A percentile compares a stretch with the other conserved stretches of the same genome.
Conservation (phyloP, 2,113 vertebrate genomes). For the Zeus faber region DNA sequence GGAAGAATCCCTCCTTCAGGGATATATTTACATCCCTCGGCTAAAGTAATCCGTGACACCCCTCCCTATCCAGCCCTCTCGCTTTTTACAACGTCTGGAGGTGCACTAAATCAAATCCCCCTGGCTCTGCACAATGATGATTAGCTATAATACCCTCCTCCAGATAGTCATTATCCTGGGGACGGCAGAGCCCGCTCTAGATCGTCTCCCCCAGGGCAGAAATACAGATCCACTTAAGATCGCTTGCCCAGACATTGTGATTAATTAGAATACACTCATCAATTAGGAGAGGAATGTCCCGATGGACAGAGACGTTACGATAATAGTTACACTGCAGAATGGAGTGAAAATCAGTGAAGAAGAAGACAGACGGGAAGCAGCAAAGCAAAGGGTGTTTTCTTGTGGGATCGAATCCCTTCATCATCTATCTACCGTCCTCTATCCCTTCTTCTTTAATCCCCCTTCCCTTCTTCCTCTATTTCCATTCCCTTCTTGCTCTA, state of each 20-base stretch:
- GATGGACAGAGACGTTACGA: conserved; percentile 29
- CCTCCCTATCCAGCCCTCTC: conserved; percentile 56
- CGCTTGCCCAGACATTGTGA: conserved; percentile 50
- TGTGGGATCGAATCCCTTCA: no score
- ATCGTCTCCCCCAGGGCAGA: conserved; percentile 43
- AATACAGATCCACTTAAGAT: conserved; percentile 67
- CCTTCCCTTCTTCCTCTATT: no score
- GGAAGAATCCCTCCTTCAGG: conserved; percentile 45
- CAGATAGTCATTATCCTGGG: conserved; percentile 61
- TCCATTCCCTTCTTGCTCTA: no score
- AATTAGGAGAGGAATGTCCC: conserved; percentile 54
- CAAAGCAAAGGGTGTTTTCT: no score
- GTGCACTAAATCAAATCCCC: conserved; percentile 69
- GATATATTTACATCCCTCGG: conserved; percentile 58
- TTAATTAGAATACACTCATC: conserved; percentile 63
- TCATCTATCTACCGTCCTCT: no score
- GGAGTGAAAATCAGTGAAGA: conserved; percentile 9
- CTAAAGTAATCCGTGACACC: conserved; percentile 58
- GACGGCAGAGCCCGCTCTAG: conserved; percentile 49
- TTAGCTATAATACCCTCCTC: conserved; percentile 70
- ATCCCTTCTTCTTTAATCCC: no score
- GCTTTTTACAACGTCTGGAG: conserved; percentile 66
- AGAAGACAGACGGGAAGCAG: no score
- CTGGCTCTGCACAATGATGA: conserved; percentile 70
- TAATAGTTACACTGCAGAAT: conserved; percentile 34